Evolutionary conservation across 2,888 invertebrate genomes (phyloP), one percentile per base, ranked within the genome.

Genomic region (Atethmia centrago): DNA sequence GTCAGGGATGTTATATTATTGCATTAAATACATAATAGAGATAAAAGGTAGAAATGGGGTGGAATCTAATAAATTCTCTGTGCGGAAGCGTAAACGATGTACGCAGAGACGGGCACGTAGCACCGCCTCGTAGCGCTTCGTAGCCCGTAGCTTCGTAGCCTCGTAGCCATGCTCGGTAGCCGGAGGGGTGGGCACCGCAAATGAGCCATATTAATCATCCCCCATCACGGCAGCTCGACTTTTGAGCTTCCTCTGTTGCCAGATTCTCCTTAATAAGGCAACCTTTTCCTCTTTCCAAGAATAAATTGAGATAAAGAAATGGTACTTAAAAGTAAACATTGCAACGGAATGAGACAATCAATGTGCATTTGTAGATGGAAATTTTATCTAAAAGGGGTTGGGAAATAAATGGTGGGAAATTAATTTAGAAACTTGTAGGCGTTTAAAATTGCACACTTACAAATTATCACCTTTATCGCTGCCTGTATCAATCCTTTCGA

Each of bases 171-270:
- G 79, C 83, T 91, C 86, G 88, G 88, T 89, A 90, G 89, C 89
- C 88, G 86, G 90, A 90, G 86, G 86, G 86, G 85, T 89, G 92
- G 92, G 93, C 90, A 91, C 94, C 95, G 92, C 95, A 96, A 96
- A 96, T 96, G 96, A 96, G 95, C 93, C 91, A 92, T 95, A 96
- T 96, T 95, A 96, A 96, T 96, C 96, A 96, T 95, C 92, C 90
- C 77, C 89, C 94, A 94, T 95, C 94, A 95, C 91, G 92, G 92
- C 93, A 93, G 91, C 93, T 91, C 92, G 95, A 95, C 95, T 95
- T 94, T 92, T 93, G 92, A 92, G 93, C 94, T 94, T 94, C 93
- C 93, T 92, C 91, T 91, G 91, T 90, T 90, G 79, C 90, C 92
- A 93, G 95, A 95, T 95, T 94, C 90, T 89, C 90, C 90, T 91